A percentile compares a stretch with the other conserved stretches of the same genome.
Conservation (phyloP, 2,113 vertebrate genomes). For the Rhinolophus ferrumequinum region DNA sequence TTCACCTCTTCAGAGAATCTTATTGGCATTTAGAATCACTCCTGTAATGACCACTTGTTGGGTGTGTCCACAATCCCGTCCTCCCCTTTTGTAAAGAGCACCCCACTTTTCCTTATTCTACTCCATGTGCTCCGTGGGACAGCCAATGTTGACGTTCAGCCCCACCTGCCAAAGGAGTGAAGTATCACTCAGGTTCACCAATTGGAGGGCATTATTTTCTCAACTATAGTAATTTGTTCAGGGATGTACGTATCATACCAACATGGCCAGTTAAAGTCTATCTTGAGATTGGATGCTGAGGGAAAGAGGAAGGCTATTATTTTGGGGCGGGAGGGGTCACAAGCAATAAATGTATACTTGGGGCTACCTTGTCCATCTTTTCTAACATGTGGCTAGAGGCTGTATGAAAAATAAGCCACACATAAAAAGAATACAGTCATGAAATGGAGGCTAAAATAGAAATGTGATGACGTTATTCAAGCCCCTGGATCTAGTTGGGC, state of each 20-base stretch:
- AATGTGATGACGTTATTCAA: background rate
- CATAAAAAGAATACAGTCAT: background rate
- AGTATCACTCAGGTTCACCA: background rate
- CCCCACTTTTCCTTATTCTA: background rate
- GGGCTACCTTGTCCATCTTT: background rate
- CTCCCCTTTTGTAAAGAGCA: background rate
- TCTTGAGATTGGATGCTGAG: background rate
- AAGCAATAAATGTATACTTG: background rate
- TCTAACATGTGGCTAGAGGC: background rate
- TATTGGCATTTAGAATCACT: background rate
- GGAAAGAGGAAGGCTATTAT: background rate
- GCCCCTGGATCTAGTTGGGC: background rate
- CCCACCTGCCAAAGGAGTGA: background rate
- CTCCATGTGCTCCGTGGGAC: background rate
- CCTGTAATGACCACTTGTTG: background rate
- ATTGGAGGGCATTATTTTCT: background rate
- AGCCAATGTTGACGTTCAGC: background rate
- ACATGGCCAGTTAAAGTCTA: background rate
- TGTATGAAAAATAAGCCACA: background rate
- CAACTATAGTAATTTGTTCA: background rate
- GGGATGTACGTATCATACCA: background rate
- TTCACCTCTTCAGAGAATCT: background rate
- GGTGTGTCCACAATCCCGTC: background rate
- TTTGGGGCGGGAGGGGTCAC: accelerated
- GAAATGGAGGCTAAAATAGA: background rate